Conservation (phyloP, 2,888 invertebrate species). For the Drosophila seclusa region DNA sequence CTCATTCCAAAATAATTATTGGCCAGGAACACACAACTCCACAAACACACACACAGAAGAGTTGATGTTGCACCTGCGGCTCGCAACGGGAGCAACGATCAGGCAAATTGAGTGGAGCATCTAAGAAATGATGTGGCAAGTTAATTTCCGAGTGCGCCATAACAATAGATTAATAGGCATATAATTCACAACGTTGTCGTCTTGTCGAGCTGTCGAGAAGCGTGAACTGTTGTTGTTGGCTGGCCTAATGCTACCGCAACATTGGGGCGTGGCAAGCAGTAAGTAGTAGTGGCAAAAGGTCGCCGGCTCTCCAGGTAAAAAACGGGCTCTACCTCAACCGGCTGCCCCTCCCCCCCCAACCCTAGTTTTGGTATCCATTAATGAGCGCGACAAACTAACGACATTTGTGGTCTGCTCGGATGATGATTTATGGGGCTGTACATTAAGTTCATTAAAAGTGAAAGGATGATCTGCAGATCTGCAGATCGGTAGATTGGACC, state of each 20-base stretch:
- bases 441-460: constrained; percentile 79
- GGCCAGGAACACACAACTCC: background rate
- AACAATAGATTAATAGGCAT: constrained; percentile 72
- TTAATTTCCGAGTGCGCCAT: constrained; percentile 60
- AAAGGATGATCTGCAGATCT: constrained; percentile 65
- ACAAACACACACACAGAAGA: background rate
- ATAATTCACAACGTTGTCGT: constrained; percentile 54
- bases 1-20: background rate
- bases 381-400: constrained; percentile 76
- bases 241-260: constrained; percentile 34
- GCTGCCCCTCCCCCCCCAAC: constrained; percentile 15
- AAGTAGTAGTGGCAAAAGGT: constrained; percentile 1
- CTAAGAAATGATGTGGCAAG: constrained; percentile 77
- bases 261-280: constrained; percentile 25
- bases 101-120: constrained; percentile 13
- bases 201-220: constrained; percentile 39
- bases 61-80: constrained; percentile 40
- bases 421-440: constrained; percentile 76
- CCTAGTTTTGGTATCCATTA: constrained; percentile 44
- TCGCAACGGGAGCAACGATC: constrained; percentile 46
- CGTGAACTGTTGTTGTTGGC: constrained; percentile 39
- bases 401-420: constrained; percentile 63
- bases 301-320: constrained; percentile 1
- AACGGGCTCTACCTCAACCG: background rate
- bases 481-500: constrained; percentile 32